Conservation (phyloP, 2,797 vertebrate genomes). For the Microtus obscurus region DNA sequence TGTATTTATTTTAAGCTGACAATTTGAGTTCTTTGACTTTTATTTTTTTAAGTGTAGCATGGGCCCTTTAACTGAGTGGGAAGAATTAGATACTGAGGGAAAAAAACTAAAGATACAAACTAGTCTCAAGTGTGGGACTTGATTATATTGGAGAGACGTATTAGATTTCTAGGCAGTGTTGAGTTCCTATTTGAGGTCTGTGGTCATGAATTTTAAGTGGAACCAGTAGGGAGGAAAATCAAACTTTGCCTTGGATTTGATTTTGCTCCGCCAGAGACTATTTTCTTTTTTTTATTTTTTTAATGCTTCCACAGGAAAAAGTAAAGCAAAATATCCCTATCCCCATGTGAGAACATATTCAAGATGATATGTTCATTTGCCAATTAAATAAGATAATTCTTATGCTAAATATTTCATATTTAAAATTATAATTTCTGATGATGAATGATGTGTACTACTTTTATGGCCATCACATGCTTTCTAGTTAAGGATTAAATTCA, state of each 20-base stretch:
- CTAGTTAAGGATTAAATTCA: constrained; percentile 25
- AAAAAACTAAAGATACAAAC: constrained; percentile 51
- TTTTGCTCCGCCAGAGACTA: constrained; percentile 26
- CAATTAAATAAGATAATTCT: constrained; percentile 39
- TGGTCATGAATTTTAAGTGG: constrained; percentile 73
- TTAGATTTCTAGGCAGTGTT: constrained; percentile 49
- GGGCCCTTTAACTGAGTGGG: not conserved
- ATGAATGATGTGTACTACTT: constrained; percentile 41
- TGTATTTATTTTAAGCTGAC: not conserved
- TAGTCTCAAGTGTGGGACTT: constrained; percentile 52
- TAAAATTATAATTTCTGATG: constrained; percentile 11
- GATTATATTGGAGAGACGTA: constrained; percentile 18
- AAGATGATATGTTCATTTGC: not conserved
- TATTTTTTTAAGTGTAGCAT: not conserved
- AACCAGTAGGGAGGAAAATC: constrained; percentile 60
- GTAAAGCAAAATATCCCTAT: not conserved
- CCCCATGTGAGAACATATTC: not conserved
- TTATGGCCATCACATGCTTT: not conserved
- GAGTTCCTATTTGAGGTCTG: constrained; percentile 45
- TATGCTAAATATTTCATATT: constrained; percentile 5
- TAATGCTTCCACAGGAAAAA: constrained; percentile 24
- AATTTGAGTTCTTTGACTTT: not conserved
- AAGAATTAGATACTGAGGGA: not conserved
- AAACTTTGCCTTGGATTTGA: constrained; percentile 66
- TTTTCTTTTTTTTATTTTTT: constrained; percentile 29